These are phyloP conservation scores for Pandemis corylana DNA, from an alignment of 2,888 invertebrate species.

Conservation along the genomic window DNA sequence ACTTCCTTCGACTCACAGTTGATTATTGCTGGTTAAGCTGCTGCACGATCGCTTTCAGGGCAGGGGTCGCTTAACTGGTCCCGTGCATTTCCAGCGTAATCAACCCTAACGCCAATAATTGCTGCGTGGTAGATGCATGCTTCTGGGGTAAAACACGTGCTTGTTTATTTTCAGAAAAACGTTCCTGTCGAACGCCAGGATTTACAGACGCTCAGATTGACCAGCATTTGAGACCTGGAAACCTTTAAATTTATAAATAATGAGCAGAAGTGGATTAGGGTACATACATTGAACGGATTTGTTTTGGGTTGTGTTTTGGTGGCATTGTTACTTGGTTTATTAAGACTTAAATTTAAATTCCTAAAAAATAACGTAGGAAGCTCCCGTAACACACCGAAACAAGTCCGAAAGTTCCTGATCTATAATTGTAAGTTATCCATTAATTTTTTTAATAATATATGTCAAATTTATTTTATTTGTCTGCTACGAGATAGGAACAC, in stretches of 20 bases:
- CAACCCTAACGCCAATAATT: slow-evolving; percentile 20
- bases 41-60: slow-evolving; percentile 49
- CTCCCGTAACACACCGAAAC: no score
- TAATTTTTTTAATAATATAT: no score
- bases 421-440: no score
- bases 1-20: slow-evolving; percentile 55
- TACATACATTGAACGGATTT: neutral
- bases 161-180: neutral
- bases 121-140: neutral
- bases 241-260: no score
- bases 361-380: no score
- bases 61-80: slow-evolving; percentile 50
- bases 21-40: slow-evolving; percentile 53
- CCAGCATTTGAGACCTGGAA: neutral
- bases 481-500: no score
- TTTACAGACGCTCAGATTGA: neutral
- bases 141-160: neutral
- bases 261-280: neutral
- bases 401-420: no score
- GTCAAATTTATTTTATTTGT: no score
- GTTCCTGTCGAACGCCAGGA: neutral
- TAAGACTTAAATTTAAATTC: neutral
- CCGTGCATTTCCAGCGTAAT: slow-evolving; percentile 27
- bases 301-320: neutral
- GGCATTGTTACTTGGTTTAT: neutral